A percentile compares a stretch with the other conserved stretches of the same genome.
These are phyloP conservation scores for Menura novaehollandiae DNA, from an alignment of 2,113 vertebrate species.

Conservation along the genomic window DNA sequence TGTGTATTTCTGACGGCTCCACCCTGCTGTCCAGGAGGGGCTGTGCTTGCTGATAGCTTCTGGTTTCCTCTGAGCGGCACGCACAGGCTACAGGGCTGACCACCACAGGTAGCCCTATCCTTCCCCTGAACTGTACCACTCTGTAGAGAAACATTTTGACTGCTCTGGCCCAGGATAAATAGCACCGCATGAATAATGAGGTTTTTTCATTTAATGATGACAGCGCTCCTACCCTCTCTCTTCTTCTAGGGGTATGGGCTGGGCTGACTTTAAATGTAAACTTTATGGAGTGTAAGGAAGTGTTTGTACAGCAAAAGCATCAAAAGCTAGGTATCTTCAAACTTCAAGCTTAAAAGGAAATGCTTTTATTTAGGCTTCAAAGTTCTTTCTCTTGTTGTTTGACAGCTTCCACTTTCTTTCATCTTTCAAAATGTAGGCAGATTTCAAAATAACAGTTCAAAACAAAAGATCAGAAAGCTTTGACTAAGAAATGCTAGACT, in stretches of 20 bases:
- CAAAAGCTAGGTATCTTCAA: conserved; percentile 37
- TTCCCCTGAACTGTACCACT: not conserved
- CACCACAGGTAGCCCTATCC: not conserved
- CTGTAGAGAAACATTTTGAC: not conserved
- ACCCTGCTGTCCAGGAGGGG: conserved; percentile 32
- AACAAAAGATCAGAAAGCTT: conserved; percentile 49
- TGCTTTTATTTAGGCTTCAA: conserved; percentile 54
- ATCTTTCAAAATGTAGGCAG: conserved; percentile 33
- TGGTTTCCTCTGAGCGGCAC: not conserved
- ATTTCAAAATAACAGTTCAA: conserved; percentile 34
- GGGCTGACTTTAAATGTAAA: conserved; percentile 4
- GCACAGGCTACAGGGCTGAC: not conserved
- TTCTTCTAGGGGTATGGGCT: not conserved
- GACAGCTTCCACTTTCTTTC: conserved; percentile 38
- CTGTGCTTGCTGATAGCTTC: not conserved
- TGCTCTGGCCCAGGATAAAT: not conserved
- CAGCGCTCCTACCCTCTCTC: not conserved
- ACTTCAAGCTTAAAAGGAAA: conserved; percentile 30
- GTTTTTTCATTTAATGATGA: not conserved
- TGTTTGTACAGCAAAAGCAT: conserved; percentile 50
- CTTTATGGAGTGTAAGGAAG: not conserved
- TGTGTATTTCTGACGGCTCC: not conserved
- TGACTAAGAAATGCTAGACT: not conserved
- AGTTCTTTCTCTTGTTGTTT: conserved; percentile 33
- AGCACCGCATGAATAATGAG: not conserved